phyloP scores from a whole-genome alignment of 2,888 invertebrate species.

The Protophormia terraenovae region DNA sequence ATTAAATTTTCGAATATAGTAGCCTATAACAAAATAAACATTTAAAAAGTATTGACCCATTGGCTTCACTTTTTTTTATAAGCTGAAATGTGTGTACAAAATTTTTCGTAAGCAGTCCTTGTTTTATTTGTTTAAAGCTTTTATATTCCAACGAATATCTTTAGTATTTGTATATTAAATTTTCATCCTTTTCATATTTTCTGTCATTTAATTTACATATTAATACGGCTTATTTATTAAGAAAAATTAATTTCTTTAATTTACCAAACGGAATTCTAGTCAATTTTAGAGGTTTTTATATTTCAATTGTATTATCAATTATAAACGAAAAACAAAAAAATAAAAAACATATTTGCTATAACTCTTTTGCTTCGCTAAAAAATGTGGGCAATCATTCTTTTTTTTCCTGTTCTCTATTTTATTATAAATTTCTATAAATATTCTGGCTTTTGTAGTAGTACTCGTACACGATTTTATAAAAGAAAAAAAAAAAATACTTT shows the following conservation, averaged over 20 bases:
- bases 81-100: too few relatives aligned
- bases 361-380: not conserved
- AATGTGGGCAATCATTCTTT: constrained; percentile 15
- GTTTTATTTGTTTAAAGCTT: too few relatives aligned
- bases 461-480: not conserved
- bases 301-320: not conserved
- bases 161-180: too few relatives aligned
- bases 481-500: not conserved
- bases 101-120: too few relatives aligned
- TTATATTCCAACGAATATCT: too few relatives aligned
- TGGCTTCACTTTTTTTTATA: too few relatives aligned
- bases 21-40: too few relatives aligned
- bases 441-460: constrained; percentile 3
- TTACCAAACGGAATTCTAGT: not conserved
- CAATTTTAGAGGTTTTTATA: not conserved
- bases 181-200: too few relatives aligned
- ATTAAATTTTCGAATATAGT: too few relatives aligned
- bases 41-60: too few relatives aligned
- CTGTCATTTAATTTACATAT: too few relatives aligned
- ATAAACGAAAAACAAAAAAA: not conserved
- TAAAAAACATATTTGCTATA: not conserved
- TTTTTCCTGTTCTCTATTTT: not conserved
- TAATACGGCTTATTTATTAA: not conserved
- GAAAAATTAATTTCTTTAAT: not conserved
- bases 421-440: constrained; percentile 38